A percentile compares a stretch with the other conserved stretches of the same genome.
Evolutionary conservation across 2,888 invertebrate species (phyloP).

Genomic region (Eledona agricola): DNA sequence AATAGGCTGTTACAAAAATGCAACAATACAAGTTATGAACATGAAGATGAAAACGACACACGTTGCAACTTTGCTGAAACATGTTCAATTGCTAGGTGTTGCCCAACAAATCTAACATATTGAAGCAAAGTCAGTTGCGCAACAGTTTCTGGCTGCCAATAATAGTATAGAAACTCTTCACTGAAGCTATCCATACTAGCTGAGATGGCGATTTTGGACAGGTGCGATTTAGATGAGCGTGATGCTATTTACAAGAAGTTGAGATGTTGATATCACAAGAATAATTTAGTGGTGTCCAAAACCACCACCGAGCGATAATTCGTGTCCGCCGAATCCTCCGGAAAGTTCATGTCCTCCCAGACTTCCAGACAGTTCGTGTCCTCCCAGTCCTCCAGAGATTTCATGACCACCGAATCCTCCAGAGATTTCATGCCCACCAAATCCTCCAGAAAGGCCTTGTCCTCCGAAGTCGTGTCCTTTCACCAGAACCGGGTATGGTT

Average conservation of each 20-base stretch:
- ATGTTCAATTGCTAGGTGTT: conserved; percentile 30
- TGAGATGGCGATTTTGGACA: conserved; percentile 23
- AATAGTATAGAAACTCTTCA: conserved; percentile 32
- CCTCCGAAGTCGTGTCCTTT: conserved; percentile 46
- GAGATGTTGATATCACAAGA: conserved; percentile 26
- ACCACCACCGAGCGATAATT: conserved; percentile 28
- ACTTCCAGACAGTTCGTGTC: conserved; percentile 1
- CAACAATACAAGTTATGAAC: conserved; percentile 23
- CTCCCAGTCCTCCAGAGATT: conserved; percentile 26
- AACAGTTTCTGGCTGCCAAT: conserved; percentile 31
- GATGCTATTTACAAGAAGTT: conserved; percentile 33
- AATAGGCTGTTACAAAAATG: conserved; percentile 16
- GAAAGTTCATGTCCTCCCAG: conserved; percentile 27
- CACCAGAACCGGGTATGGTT: conserved; percentile 62
- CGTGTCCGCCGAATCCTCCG: conserved; percentile 22
- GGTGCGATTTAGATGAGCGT: conserved; percentile 25
- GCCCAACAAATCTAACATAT: conserved; percentile 32
- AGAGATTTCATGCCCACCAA: conserved; percentile 31
- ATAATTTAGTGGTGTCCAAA: conserved; percentile 31
- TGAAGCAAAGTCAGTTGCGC: conserved; percentile 22
- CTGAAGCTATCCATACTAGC: conserved; percentile 30
- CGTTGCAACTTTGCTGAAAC: conserved; percentile 23
- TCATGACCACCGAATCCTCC: conserved; percentile 35
- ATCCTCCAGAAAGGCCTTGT: conserved; percentile 31
- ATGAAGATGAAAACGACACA: conserved; percentile 37